These are phyloP conservation scores for Papilio protenor DNA, from an alignment of 2,888 invertebrate species.

Conservation along the genomic window DNA sequence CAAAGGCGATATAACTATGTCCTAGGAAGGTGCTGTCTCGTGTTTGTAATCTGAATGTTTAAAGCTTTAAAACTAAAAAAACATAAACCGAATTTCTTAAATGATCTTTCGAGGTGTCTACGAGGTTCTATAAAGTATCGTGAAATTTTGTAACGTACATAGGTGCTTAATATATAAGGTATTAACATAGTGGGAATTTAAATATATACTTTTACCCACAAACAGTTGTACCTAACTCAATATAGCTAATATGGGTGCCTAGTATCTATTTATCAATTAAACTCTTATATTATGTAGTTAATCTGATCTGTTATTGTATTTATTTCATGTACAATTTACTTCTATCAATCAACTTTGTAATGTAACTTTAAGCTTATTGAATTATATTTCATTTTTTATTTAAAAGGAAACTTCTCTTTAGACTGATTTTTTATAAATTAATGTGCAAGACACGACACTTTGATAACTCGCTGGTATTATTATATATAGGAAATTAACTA, in stretches of 20 bases:
- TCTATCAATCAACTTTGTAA: background rate
- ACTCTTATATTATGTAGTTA: background rate
- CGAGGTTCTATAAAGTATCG: conserved; percentile 26
- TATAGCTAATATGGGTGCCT: background rate
- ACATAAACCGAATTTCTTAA: conserved; percentile 63
- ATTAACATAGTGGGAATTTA: conserved; percentile 21
- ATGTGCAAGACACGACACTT: background rate
- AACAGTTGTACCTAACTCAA: conserved; percentile 23
- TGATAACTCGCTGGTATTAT: background rate
- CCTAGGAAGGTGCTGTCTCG: conserved; percentile 76
- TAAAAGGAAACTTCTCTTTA: background rate
- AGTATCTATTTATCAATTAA: conserved; percentile 6
- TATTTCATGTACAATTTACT: background rate
- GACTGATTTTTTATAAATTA: conserved; percentile 2
- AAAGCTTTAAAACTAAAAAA: conserved; percentile 69
- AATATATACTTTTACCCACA: conserved; percentile 30
- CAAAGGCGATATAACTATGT: conserved; percentile 75
- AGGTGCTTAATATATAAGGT: conserved; percentile 40
- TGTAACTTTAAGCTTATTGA: background rate
- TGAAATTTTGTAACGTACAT: conserved; percentile 18
- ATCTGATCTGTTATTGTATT: background rate
- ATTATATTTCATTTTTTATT: background rate
- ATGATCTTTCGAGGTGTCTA: conserved; percentile 28
- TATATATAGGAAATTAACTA: background rate
- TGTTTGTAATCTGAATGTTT: conserved; percentile 61